phyloP scores from a whole-genome alignment of 1,140 invertebrate genomes.

The Hesperophylax magnus region DNA sequence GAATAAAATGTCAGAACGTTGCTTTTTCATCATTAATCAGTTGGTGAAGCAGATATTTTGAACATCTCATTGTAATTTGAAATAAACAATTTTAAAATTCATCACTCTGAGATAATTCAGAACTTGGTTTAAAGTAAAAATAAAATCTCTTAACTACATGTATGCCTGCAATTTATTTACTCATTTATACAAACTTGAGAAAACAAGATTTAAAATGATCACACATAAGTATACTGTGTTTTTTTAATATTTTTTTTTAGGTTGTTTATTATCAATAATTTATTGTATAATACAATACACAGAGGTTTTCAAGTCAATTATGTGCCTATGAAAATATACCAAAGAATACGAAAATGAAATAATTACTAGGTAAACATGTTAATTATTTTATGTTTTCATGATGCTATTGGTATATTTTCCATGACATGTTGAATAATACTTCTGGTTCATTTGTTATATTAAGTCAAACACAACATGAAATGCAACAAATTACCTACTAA shows the following conservation, averaged over 20 bases:
- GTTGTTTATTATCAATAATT: not conserved
- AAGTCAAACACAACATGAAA: too few relatives aligned
- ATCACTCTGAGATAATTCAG: too few relatives aligned
- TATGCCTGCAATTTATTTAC: constrained; percentile 9
- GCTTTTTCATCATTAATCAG: too few relatives aligned
- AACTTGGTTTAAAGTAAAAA: too few relatives aligned
- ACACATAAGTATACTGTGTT: not conserved
- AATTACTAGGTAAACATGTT: not conserved
- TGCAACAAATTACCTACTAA: too few relatives aligned
- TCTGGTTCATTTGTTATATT: too few relatives aligned
- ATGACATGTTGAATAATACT: not conserved
- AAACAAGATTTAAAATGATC: not conserved
- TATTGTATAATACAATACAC: not conserved
- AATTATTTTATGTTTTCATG: not conserved
- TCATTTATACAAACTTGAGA: not conserved
- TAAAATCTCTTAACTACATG: not conserved
- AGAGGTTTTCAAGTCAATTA: not conserved
- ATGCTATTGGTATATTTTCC: not conserved
- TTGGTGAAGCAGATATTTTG: too few relatives aligned
- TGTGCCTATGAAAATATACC: not conserved
- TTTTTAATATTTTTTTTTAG: not conserved
- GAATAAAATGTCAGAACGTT: too few relatives aligned
- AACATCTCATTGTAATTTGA: too few relatives aligned
- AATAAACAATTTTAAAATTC: too few relatives aligned
- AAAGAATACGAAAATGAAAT: not conserved